Evolutionary conservation across 1,140 invertebrate species (phyloP).

Genomic region (Drosophila arizonae): DNA sequence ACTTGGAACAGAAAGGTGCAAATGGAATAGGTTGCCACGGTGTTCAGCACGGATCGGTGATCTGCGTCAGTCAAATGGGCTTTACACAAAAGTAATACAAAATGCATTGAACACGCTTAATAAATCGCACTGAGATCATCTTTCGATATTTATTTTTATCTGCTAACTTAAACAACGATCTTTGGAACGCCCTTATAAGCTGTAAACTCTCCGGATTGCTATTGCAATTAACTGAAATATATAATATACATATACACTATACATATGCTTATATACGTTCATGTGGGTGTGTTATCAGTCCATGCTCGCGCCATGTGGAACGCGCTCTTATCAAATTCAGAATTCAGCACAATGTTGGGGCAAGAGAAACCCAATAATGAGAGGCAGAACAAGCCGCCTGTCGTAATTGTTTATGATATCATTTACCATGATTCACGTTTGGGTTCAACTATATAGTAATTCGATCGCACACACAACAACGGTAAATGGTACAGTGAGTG

Average conservation of each 20-base stretch:
- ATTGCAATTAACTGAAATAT: background rate
- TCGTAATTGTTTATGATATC: conserved; percentile 72
- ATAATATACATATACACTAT: background rate
- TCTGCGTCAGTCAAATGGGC: conserved; percentile 5
- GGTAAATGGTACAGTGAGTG: background rate
- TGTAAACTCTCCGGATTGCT: background rate
- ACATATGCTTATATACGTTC: background rate
- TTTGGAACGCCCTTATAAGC: background rate
- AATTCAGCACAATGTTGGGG: conserved; percentile 6
- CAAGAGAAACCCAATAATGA: background rate
- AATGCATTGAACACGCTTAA: background rate
- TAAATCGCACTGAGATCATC: conserved; percentile 27
- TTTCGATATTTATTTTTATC: conserved; percentile 21
- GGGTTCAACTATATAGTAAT: conserved; percentile 20
- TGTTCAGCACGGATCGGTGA: background rate
- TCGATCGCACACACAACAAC: conserved; percentile 11
- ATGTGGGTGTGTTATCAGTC: conserved; percentile 4
- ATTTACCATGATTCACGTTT: conserved; percentile 61
- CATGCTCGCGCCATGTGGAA: conserved; percentile 1
- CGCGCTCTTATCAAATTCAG: conserved; percentile 27
- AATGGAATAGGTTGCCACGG: conserved; percentile 23
- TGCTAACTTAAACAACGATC: too few species aligned
- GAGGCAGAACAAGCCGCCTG: conserved; percentile 8
- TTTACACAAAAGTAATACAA: background rate
- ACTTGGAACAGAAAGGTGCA: conserved; percentile 57